Evolutionary conservation across 2,113 vertebrate genomes (phyloP).

Genomic region (Xiphorhynchus elegans): DNA sequence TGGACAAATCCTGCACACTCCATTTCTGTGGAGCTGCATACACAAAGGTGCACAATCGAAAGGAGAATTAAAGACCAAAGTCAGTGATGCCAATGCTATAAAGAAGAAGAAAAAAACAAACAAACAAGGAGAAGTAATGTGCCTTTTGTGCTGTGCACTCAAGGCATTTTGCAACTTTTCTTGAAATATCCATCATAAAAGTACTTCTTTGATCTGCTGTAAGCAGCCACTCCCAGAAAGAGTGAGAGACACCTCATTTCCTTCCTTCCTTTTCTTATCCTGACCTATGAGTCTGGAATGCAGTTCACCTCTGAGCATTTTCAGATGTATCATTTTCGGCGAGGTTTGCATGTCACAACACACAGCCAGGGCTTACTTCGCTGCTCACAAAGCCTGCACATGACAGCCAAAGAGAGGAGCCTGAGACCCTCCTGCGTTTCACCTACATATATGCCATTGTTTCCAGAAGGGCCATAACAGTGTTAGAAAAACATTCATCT

Average conservation of each 20-base stretch:
- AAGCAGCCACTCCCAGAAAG: slow-evolving; percentile 48
- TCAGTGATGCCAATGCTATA: background rate
- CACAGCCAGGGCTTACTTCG: background rate
- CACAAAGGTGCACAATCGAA: background rate
- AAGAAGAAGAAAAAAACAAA: background rate
- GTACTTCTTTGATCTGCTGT: slow-evolving; percentile 2
- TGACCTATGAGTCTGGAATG: slow-evolving; percentile 38
- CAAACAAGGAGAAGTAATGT: background rate
- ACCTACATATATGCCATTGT: rapidly evolving
- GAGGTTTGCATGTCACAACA: slow-evolving; percentile 23
- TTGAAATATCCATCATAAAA: background rate
- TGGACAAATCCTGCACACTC: background rate
- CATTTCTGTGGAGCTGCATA: background rate
- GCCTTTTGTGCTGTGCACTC: background rate
- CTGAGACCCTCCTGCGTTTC: background rate
- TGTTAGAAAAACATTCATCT: background rate
- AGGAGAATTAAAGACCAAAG: background rate
- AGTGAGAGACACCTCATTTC: slow-evolving; percentile 58
- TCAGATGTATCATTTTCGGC: slow-evolving; percentile 49
- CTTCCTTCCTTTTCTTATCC: slow-evolving; percentile 55
- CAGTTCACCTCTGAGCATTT: slow-evolving; percentile 55
- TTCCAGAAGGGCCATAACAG: background rate
- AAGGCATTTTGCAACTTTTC: slow-evolving; percentile 48
- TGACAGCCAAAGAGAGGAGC: background rate
- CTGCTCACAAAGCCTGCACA: background rate